These are phyloP conservation scores for Alcedo atthis DNA, from an alignment of 2,797 vertebrate species.

Conservation along the genomic window DNA sequence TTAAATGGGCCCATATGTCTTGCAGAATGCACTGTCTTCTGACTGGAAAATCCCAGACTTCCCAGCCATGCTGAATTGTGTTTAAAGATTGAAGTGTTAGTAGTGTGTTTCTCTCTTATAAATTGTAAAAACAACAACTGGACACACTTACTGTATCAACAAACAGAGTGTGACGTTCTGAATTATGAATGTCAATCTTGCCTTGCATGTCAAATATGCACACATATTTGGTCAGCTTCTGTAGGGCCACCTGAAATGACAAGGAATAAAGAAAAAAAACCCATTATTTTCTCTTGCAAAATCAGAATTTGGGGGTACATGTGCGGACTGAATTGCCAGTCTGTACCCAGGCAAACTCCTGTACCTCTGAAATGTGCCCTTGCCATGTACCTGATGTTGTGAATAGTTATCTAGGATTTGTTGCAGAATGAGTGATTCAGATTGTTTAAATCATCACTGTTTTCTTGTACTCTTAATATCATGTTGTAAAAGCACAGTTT, in stretches of 20 bases:
- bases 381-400: not conserved
- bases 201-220: not conserved
- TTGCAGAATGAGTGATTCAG: not conserved
- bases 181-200: rapidly evolving
- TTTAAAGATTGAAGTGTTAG: not conserved
- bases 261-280: not conserved
- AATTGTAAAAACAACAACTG: not conserved
- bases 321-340: not conserved
- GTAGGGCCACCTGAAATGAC: not conserved
- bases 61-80: rapidly evolving
- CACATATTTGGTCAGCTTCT: not conserved
- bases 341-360: not conserved
- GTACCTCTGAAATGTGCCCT: not conserved
- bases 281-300: not conserved
- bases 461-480: not conserved
- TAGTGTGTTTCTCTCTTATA: not conserved
- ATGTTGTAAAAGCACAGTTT: not conserved
- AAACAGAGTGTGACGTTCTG: rapidly evolving
- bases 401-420: not conserved
- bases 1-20: slow-evolving; percentile 42
- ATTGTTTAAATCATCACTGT: not conserved
- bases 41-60: rapidly evolving
- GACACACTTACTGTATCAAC: rapidly evolving
- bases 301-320: rapidly evolving
- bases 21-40: slow-evolving; percentile 35